Conservation (phyloP, 1,140 invertebrate species). For the Drosophila melanogaster region Release_6_plus_ISO1_MT NC_004354.4:22447501-22448000, state of each 20-base stretch:
- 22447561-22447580: slow-evolving; percentile 4
- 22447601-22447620: slow-evolving; percentile 27
- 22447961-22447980: slow-evolving; percentile 48
- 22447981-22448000: slow-evolving; percentile 62
- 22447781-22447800: slow-evolving; percentile 55
- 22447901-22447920: not conserved
- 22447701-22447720: slow-evolving; percentile 6
- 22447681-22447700: slow-evolving; percentile 22
- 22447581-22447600: slow-evolving; percentile 3
- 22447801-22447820: slow-evolving; percentile 72
- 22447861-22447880: not conserved
- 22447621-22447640: slow-evolving; percentile 29
- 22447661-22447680: slow-evolving; percentile 40
- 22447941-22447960: slow-evolving; percentile 75
- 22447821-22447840: slow-evolving; percentile 48
- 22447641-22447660: slow-evolving; percentile 1
- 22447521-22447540: not conserved
- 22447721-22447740: slow-evolving; percentile 41
- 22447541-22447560: slow-evolving; percentile 1
- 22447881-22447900: not conserved
- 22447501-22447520: not conserved
- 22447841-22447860: not conserved
- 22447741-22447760: slow-evolving; percentile 58
- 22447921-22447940: slow-evolving; percentile 7
- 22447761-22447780: slow-evolving; percentile 20